Conservation (phyloP, 1,140 invertebrate genomes). For the Acarapis woodi region DNA sequence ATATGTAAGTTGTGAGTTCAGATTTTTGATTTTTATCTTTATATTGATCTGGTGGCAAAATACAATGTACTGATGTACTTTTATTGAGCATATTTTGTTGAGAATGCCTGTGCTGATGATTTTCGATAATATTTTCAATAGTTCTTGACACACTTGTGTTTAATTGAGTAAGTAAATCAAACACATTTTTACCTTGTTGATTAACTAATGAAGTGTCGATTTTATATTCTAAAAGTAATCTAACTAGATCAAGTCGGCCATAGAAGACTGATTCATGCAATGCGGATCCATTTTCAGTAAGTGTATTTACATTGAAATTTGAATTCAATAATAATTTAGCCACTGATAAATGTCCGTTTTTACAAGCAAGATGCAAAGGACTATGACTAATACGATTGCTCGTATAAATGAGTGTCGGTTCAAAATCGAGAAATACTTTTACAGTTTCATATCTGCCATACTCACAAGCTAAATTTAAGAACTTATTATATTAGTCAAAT, state of each 20-base stretch:
- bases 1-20: too few species aligned
- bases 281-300: conserved; percentile 59
- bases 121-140: conserved; percentile 49
- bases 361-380: conserved; percentile 67
- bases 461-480: not conserved
- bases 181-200: conserved; percentile 44
- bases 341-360: conserved; percentile 69
- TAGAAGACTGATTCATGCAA: conserved; percentile 79
- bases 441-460: not conserved
- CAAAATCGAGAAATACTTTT: not conserved
- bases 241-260: conserved; percentile 67
- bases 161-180: conserved; percentile 56
- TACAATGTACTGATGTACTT: conserved; percentile 1
- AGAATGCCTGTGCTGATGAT: conserved; percentile 28
- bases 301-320: conserved; percentile 53
- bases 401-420: not conserved
- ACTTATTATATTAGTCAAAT: not conserved
- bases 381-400: conserved; percentile 28
- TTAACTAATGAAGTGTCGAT: conserved; percentile 50
- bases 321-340: conserved; percentile 48
- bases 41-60: conserved; percentile 9
- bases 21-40: conserved; percentile 2
- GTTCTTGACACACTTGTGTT: conserved; percentile 57
- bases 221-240: conserved; percentile 35
- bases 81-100: not conserved